Conservation (phyloP, 92 coral and sea anemone genomes). For the Umimayanthus chanpuru region DNA sequence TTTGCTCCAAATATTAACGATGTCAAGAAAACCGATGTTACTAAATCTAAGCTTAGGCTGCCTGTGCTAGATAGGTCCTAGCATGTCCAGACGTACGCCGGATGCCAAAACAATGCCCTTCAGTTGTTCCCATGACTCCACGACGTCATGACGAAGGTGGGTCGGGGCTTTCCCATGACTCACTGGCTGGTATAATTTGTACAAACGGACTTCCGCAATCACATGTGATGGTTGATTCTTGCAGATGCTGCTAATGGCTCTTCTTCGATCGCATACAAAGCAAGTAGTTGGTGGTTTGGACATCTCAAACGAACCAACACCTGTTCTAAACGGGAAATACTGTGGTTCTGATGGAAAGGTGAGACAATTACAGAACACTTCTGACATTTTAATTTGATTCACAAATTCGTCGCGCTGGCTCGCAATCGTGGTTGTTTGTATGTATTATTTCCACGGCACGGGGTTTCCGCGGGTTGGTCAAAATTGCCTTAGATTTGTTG, state of each 20-base stretch:
- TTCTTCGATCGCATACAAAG: constrained; percentile 10
- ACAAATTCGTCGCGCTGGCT: not conserved
- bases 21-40: too few species aligned
- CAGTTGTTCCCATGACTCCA: constrained; percentile 10
- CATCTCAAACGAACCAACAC: not conserved
- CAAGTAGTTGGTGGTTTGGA: constrained; percentile 22
- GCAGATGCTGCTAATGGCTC: constrained; percentile 30
- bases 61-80: too few species aligned
- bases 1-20: too few species aligned
- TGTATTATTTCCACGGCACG: too few species aligned
- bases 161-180: constrained; percentile 27
- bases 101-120: not conserved
- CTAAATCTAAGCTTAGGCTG: too few species aligned
- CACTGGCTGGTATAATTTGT: not conserved
- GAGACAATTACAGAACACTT: not conserved
- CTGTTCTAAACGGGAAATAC: constrained; percentile 29
- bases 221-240: not conserved
- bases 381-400: not conserved
- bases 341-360: constrained; percentile 36
- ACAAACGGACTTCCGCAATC: constrained; percentile 16
- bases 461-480: not conserved
- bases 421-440: too few species aligned
- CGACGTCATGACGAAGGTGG: constrained; percentile 30
- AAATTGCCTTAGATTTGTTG: not conserved
- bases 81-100: too few species aligned